These are phyloP conservation scores for Pholis gunnellus DNA, from an alignment of 2,113 vertebrate species.

Conservation along the genomic window DNA sequence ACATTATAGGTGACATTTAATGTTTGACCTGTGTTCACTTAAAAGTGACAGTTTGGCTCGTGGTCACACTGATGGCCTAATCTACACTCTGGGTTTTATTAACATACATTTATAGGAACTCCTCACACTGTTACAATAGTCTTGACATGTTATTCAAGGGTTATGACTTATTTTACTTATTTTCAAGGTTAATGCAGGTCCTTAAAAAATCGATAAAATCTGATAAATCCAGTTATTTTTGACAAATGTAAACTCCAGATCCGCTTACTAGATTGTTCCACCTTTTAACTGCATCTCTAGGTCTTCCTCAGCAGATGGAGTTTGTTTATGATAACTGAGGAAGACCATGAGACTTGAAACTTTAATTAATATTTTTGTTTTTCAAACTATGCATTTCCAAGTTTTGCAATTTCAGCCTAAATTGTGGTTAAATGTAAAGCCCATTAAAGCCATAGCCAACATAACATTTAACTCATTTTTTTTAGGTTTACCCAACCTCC, in stretches of 20 bases:
- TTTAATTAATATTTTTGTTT: not conserved
- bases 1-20: conserved; percentile 22
- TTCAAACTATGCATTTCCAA: not conserved
- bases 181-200: not conserved
- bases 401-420: not conserved
- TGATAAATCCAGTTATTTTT: not conserved
- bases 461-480: too few species aligned
- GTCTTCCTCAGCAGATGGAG: not conserved
- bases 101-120: not conserved
- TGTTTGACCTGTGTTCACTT: conserved; percentile 5
- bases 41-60: not conserved
- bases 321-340: too few species aligned
- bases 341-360: not conserved
- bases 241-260: not conserved
- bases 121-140: not conserved
- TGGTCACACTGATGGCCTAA: conserved; percentile 2
- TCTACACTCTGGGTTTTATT: not conserved
- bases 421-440: not conserved
- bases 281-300: not conserved
- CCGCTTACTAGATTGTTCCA: not conserved
- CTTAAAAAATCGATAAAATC: not conserved
- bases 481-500: not conserved
- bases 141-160: not conserved
- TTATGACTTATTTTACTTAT: not conserved
- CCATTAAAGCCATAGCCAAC: not conserved